These are phyloP conservation scores for Erinaceus europaeus DNA, from an alignment of 2,113 vertebrate genomes.

Conservation along the genomic window DNA sequence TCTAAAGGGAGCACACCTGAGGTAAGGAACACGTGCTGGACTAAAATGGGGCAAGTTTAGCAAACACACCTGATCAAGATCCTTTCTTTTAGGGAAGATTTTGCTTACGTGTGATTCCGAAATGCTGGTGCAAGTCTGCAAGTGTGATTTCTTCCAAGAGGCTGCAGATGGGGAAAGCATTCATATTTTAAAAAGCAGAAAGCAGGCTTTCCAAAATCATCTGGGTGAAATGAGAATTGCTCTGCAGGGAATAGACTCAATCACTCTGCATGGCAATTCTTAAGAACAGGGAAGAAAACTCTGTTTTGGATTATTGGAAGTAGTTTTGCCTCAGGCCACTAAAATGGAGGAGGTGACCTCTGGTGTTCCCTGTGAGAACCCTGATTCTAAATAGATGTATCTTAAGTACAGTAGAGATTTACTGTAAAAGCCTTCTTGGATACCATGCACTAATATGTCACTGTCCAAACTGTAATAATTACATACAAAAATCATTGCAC, in stretches of 20 bases:
- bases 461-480: not conserved
- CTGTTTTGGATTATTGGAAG: conserved; percentile 40
- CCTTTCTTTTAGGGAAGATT: conserved; percentile 18
- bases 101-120: not conserved
- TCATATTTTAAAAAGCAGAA: conserved; percentile 5
- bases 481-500: not conserved
- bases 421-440: not conserved
- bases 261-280: not conserved
- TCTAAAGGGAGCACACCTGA: not conserved
- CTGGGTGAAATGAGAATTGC: not conserved
- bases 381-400: not conserved
- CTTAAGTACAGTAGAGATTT: not conserved
- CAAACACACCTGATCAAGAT: not conserved
- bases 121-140: not conserved
- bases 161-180: not conserved
- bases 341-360: not conserved
- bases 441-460: not conserved
- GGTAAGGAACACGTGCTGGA: conserved; percentile 8
- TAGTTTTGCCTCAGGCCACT: conserved; percentile 27
- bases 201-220: not conserved
- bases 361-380: not conserved
- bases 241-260: not conserved
- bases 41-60: not conserved
- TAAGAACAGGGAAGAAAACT: not conserved
- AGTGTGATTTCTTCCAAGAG: not conserved